Evolutionary conservation across 2,888 invertebrate species (phyloP), one percentile per base, ranked within the genome.

Genomic region (Eristalis arbustorum): DNA sequence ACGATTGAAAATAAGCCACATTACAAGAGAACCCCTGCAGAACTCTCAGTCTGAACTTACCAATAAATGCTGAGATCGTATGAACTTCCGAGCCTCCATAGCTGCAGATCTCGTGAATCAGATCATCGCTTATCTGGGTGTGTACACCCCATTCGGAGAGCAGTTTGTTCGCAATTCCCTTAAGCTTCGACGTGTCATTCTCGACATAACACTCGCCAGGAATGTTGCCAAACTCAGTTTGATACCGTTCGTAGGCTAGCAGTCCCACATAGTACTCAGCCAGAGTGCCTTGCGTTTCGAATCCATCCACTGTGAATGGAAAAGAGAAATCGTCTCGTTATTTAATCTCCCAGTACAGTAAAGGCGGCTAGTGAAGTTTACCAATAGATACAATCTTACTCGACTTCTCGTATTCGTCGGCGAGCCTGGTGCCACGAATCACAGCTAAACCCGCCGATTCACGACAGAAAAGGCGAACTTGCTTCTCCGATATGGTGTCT

Each of bases 21-120:
- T 18, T 5, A n/a, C 1, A 6, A 18, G 49, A 2, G 18, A 49
- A 18, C 1, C 5, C 2, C n/a, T 2, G 18, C 8, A 18, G 18
- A 4, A 49, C 18, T 8, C 3, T 8, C n/a, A n/a, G n/a, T n/a
- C 8, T 0, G 1, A 23, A 25, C 85, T 90, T 91, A 94, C 96
- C 96, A 88, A 98, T 94, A 91, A 97, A 97, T 6, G 99, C 97
- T 13, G 99, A 98, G 13, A 99, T 95, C 37, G 98, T 97, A 92
- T 99, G 99, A 82, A 99, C 94, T 93, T 99, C 99, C 11, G 97
- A 95, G 11, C 98, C 98, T 13, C 99, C 99, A 93, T 98, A 99
- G 40, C 98, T 95, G 91, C 98, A 98, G 93, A 98, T 96, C 93
- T 98, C 99, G 93, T 98, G 98, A 37, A 98, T 95, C 90, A 96